Conservation (phyloP, 2,113 vertebrate species). For the Bubo bubo region DNA sequence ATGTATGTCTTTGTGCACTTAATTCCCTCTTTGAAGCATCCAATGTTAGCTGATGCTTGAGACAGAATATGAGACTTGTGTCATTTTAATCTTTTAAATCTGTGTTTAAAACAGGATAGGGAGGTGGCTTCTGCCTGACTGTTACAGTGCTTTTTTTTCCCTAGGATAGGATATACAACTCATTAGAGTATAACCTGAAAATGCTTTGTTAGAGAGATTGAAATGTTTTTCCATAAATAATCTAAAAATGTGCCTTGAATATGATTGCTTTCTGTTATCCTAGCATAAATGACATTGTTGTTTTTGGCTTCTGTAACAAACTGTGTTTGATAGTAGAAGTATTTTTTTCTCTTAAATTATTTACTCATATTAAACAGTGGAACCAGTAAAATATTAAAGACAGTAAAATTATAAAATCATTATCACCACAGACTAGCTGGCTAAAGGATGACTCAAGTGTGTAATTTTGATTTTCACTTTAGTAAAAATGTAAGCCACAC, state of each 20-base stretch:
- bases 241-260: background rate
- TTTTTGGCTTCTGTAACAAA: background rate
- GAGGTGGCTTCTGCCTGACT: background rate
- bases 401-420: background rate
- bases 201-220: background rate
- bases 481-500: background rate
- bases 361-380: background rate
- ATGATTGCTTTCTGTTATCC: background rate
- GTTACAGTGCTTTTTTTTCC: background rate
- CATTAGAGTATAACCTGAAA: background rate
- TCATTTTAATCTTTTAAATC: background rate
- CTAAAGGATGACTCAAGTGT: background rate
- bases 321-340: background rate
- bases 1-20: background rate
- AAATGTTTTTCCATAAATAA: background rate
- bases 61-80: background rate
- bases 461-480: background rate
- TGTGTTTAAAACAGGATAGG: background rate
- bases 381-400: background rate
- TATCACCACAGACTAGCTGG: background rate
- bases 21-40: background rate
- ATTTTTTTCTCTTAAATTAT: background rate
- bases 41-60: background rate
- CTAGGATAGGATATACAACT: background rate
- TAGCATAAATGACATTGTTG: background rate